A percentile compares a stretch with the other conserved stretches of the same genome.
These are phyloP conservation scores for Dasysyrphus albostriatus DNA, from an alignment of 2,888 invertebrate species.

Conservation along the genomic window DNA sequence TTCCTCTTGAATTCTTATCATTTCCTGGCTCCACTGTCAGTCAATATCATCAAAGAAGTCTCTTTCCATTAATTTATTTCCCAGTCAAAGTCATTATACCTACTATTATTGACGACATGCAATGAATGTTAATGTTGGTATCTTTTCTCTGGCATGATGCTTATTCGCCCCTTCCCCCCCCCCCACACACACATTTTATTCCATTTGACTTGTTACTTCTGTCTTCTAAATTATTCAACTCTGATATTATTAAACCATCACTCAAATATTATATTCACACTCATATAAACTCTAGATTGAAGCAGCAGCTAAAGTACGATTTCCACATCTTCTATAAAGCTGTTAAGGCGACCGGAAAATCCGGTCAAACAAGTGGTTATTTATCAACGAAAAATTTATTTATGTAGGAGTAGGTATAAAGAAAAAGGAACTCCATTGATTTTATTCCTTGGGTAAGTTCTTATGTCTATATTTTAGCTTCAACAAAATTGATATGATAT, in stretches of 20 bases:
- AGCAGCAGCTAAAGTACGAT: not conserved
- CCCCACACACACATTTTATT: not conserved
- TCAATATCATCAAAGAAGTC: not conserved
- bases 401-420: too few species aligned
- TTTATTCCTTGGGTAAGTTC: not conserved
- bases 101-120: slow-evolving; percentile 4
- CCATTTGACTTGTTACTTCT: slow-evolving; percentile 3
- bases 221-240: not conserved
- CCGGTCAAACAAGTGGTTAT: slow-evolving; percentile 24
- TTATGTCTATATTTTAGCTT: not conserved
- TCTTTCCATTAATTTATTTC: slow-evolving; percentile 9
- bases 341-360: not conserved
- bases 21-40: not conserved
- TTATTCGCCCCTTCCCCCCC: too few species aligned
- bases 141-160: not conserved
- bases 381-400: not conserved
- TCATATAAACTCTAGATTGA: not conserved
- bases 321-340: not conserved
- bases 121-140: slow-evolving; percentile 6
- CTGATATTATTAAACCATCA: slow-evolving; percentile 7
- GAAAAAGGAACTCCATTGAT: slow-evolving; percentile 4
- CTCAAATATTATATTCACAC: slow-evolving; percentile 18
- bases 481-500: slow-evolving; percentile 1
- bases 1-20: slow-evolving; percentile 11
- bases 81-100: not conserved